Base-by-base conservation (phyloP, 2,113 vertebrate species). In the Apodemus speciosus region DNA sequence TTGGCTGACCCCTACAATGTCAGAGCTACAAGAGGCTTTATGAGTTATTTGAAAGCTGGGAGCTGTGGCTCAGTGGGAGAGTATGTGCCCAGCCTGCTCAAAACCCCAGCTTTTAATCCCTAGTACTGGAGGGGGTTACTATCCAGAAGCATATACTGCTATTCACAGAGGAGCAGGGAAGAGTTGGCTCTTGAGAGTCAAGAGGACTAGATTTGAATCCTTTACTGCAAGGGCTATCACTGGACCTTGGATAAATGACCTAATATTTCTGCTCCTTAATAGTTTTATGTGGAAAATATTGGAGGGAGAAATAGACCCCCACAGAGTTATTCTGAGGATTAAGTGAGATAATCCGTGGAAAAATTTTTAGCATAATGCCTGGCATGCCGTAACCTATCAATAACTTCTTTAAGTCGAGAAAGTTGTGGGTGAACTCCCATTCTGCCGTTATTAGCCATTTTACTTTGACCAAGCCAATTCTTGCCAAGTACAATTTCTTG, bases 301-400 rank as follows among this genome's bases (percentile, higher is more conserved):
- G 6, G 43, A 72, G 6, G n/a, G 30, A 90, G 9, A 40, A 95
- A 2, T 73, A 69, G 71, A 18, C 27, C 40, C 85, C 23, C 15
- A 73, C 64, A 87, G 60, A 53, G 27, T n/a, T 90, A 90, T 80
- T 96, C 94, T 95, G 88, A 95, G 56, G 81, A 85, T 94, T 95
- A 95, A 92, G 38, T 92, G 80, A 95, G 49, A 90, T 90, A 94
- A 94, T 84, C 62, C 25, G 84, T 13, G n/a, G 56, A 81, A 96
- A 95, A 85, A 93, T 68, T 84, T 56, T 83, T 95, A 91, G 81
- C 73, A 89, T 86, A 73, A 71, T 90, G 16, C 9, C 84, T 95
- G 51, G 58, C 72, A 89, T 68, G 80, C 38, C 66, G 27, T 81
- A 77, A 88, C n/a, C 15, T 87, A 49, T 91, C 58, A 88, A 71